Evolutionary conservation across 2,113 vertebrate species (phyloP).

Genomic region (Hiodon alosoides): DNA sequence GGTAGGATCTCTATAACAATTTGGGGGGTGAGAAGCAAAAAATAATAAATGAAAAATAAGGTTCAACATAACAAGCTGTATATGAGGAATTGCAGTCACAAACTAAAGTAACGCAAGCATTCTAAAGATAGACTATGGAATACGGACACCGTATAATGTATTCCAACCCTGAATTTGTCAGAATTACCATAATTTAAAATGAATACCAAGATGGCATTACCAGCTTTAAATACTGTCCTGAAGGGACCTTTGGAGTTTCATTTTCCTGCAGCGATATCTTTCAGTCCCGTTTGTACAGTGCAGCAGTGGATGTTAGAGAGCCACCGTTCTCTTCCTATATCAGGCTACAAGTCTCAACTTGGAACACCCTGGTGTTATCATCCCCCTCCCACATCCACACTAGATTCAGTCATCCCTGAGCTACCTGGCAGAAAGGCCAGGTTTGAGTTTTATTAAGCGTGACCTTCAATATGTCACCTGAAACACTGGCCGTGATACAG

Average conservation of each 20-base stretch:
- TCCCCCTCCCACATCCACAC: slow-evolving; percentile 6
- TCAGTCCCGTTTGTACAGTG: background rate
- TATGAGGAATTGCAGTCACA: background rate
- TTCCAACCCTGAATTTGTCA: background rate
- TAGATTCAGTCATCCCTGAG: slow-evolving; percentile 37
- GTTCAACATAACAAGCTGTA: background rate
- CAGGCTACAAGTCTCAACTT: slow-evolving; percentile 23
- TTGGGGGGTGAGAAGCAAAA: slow-evolving; percentile 10
- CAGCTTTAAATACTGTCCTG: background rate
- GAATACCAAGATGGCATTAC: background rate
- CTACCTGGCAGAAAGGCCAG: slow-evolving; percentile 25
- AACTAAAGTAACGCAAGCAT: background rate
- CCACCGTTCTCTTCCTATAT: background rate
- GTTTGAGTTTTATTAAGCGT: slow-evolving; percentile 40
- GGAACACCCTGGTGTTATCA: slow-evolving; percentile 23
- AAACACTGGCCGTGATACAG: slow-evolving; percentile 19
- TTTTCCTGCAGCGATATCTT: background rate
- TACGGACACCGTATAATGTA: background rate
- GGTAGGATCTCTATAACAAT: slow-evolving; percentile 20
- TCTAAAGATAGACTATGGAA: background rate
- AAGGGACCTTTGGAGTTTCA: background rate
- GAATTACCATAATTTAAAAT: background rate
- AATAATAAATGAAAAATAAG: background rate
- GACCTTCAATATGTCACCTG: slow-evolving; percentile 41
- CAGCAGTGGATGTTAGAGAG: background rate